Conservation (phyloP, 2,113 vertebrate species). For the Syrrhaptes paradoxus region DNA sequence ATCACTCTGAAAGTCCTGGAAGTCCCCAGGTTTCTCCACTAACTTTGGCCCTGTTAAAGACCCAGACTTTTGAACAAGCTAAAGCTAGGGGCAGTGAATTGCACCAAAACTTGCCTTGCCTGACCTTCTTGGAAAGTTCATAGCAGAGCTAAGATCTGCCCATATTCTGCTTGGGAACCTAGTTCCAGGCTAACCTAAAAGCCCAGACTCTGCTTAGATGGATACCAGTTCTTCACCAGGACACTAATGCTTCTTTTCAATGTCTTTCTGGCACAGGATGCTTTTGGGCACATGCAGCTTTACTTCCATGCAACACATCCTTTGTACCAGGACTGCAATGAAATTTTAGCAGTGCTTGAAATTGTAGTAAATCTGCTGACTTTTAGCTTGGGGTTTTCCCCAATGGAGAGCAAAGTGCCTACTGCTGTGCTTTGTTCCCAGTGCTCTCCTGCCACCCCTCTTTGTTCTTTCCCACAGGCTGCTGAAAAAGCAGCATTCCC, state of each 20-base stretch:
- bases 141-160: not conserved
- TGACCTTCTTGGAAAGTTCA: not conserved
- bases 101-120: not conserved
- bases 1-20: not conserved
- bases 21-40: not conserved
- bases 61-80: not conserved
- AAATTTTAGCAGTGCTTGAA: not conserved
- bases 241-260: not conserved
- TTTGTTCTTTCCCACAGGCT: conserved; percentile 13
- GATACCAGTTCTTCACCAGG: not conserved
- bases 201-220: not conserved
- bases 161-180: not conserved
- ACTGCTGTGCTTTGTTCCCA: not conserved
- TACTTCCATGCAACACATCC: not conserved
- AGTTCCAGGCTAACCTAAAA: not conserved
- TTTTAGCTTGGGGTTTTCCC: not conserved
- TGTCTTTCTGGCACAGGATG: not conserved
- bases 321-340: not conserved
- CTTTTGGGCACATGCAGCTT: not conserved
- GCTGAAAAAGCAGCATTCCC: not conserved
- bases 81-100: not conserved
- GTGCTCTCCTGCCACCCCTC: not conserved
- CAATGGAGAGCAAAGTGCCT: not conserved
- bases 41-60: not conserved
- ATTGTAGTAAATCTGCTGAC: not conserved